Percentiles rank a stretch among this genome's conserved stretches.
Evolutionary conservation across 2,888 invertebrate genomes (phyloP).

Genomic region (Pyrrhia umbra): DNA sequence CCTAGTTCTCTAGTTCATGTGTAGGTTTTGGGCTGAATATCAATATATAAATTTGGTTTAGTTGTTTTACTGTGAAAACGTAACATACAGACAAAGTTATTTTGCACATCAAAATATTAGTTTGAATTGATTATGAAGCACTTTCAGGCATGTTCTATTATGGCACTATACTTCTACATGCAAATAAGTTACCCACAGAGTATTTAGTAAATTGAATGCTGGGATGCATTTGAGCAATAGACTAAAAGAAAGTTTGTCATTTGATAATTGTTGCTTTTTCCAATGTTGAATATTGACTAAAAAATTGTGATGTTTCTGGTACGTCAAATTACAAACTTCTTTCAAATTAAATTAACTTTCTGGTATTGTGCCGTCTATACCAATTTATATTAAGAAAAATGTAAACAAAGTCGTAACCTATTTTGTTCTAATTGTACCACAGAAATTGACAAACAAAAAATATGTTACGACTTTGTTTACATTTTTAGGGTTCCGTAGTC

Average conservation of each 20-base stretch:
- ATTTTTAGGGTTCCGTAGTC: too few species aligned
- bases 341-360: too few species aligned
- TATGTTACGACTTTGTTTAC: too few species aligned
- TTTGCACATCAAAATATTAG: not conserved
- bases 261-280: not conserved
- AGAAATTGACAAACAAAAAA: too few species aligned
- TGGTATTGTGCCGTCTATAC: too few species aligned
- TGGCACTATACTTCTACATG: conserved; percentile 3
- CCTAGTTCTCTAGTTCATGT: not conserved
- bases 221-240: conserved; percentile 2
- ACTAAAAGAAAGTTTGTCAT: conserved; percentile 10
- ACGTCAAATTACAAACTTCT: too few species aligned
- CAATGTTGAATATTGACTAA: too few species aligned
- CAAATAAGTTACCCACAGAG: conserved; percentile 12
- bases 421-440: too few species aligned
- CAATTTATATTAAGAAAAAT: too few species aligned
- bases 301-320: too few species aligned
- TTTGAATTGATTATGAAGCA: conserved; percentile 13
- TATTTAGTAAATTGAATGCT: conserved; percentile 25
- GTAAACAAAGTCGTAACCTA: too few species aligned
- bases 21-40: not conserved
- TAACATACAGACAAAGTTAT: not conserved
- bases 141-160: conserved; percentile 14
- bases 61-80: not conserved
- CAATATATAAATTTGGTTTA: not conserved